Percentiles rank a stretch among this genome's conserved stretches.
Conservation (phyloP, 2,888 invertebrate genomes). For the Corbicula japonica region DNA sequence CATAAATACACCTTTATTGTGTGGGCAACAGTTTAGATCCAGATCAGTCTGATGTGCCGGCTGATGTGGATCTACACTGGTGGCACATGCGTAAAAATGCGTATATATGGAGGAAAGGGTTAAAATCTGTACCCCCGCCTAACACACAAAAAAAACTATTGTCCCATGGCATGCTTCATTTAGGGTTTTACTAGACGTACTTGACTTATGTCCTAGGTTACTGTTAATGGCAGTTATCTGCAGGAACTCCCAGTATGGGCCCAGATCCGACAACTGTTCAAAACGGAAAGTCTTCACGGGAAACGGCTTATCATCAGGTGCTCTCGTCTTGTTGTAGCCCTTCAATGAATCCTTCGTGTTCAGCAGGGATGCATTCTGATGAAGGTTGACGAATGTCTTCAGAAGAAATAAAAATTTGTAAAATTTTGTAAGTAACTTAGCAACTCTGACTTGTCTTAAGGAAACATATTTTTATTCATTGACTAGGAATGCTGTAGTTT, state of each 20-base stretch:
- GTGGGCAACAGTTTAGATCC: too few species aligned
- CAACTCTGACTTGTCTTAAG: background rate
- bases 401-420: slow-evolving; percentile 37
- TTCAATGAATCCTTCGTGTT: slow-evolving; percentile 90
- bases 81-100: too few species aligned
- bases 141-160: too few species aligned
- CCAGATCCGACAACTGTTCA: slow-evolving; percentile 88
- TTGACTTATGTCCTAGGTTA: slow-evolving; percentile 87
- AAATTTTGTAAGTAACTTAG: background rate
- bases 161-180: too few species aligned
- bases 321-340: slow-evolving; percentile 90
- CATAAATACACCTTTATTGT: too few species aligned
- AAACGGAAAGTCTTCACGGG: slow-evolving; percentile 89
- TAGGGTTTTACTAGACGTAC: too few species aligned
- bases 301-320: slow-evolving; percentile 89
- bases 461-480: too few species aligned
- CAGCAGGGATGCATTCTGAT: slow-evolving; percentile 89
- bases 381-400: slow-evolving; percentile 89
- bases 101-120: too few species aligned
- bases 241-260: slow-evolving; percentile 89
- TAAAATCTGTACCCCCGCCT: too few species aligned
- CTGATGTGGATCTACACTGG: too few species aligned
- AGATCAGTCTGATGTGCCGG: too few species aligned
- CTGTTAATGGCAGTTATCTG: slow-evolving; percentile 91
- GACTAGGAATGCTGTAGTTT: too few species aligned